Base-by-base conservation (phyloP, 2,797 vertebrate species). In the Rhinella marina region DNA sequence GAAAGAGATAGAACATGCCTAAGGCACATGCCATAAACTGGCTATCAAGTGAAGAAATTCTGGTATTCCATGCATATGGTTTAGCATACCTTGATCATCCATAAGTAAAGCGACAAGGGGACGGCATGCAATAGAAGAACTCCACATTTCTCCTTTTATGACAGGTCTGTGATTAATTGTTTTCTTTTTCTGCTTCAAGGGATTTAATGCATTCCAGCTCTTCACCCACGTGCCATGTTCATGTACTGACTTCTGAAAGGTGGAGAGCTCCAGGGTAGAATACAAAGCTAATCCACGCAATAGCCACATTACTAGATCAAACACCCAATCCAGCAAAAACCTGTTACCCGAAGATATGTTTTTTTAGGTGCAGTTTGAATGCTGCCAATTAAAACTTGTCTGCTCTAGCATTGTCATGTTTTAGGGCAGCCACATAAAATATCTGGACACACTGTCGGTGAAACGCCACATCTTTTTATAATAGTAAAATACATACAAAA, bases 131-230 rank as follows among this genome's bases (percentile, higher is more conserved):
- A 41, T 19, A 77, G 70, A 68, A 11, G 57, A 80, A 23, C 75
- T 41, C 61, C 62, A 80, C 64, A 75, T 62, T 61, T 86, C 66
- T 82, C 50, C 48, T 62, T 73, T 81, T 84, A 87, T 86, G 85
- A 89, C 81, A 87, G 64, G 59, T 79, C 56, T 25, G 19, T 87
- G 84, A 89, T 86, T 89, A 80, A 87, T 87, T 73, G 85, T 84
- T 83, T 86, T 86, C 70, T 27, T 50, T 66, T 83, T 83, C 54
- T 84, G 88, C 85, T 64, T 54, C 62, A 41, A 41, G 88, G 76
- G 27, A 86, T 72, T 64, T 83, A 78, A 83, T 84, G 64, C 88
- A 86, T 89, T 89, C 80, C 88, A 83, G 19, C 87, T 86, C 64
- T 61, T 78, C 80, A 72, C 85, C 88, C 73, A 87, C 85, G 82